These are phyloP conservation scores for Eupithecia tripunctaria DNA, from an alignment of 2,888 invertebrate genomes.

Conservation along the genomic window DNA sequence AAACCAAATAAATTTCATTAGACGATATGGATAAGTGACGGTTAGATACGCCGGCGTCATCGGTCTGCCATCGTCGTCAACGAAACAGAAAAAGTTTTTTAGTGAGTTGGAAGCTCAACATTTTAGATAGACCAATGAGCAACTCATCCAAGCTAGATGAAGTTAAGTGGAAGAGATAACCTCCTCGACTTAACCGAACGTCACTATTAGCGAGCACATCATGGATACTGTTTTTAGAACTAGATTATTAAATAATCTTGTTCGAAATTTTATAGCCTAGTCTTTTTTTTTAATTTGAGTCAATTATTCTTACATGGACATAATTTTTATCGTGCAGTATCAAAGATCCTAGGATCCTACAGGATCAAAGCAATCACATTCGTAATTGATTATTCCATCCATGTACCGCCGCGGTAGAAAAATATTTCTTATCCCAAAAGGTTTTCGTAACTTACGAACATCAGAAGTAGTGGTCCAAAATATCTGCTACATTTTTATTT, in stretches of 20 bases:
- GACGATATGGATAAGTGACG: too few species aligned
- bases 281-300: not conserved
- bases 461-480: not conserved
- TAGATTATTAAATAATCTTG: not conserved
- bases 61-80: too few species aligned
- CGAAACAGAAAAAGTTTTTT: too few species aligned
- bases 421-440: slow-evolving; percentile 10
- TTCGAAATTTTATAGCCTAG: too few species aligned
- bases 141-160: too few species aligned
- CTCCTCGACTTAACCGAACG: too few species aligned
- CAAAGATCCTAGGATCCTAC: too few species aligned
- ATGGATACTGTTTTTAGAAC: not conserved
- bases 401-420: slow-evolving; percentile 7
- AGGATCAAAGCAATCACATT: slow-evolving; percentile 6
- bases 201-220: too few species aligned
- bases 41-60: too few species aligned
- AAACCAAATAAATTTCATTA: not conserved
- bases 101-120: too few species aligned
- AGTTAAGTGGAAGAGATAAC: too few species aligned
- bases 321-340: not conserved
- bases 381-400: slow-evolving; percentile 13
- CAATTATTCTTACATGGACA: not conserved
- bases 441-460: slow-evolving; percentile 14
- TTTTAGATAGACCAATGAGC: too few species aligned
- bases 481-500: not conserved